Evolutionary conservation across 2,113 vertebrate species (phyloP), one percentile per base, ranked within the genome.

Genomic region (Fulica atra): DNA sequence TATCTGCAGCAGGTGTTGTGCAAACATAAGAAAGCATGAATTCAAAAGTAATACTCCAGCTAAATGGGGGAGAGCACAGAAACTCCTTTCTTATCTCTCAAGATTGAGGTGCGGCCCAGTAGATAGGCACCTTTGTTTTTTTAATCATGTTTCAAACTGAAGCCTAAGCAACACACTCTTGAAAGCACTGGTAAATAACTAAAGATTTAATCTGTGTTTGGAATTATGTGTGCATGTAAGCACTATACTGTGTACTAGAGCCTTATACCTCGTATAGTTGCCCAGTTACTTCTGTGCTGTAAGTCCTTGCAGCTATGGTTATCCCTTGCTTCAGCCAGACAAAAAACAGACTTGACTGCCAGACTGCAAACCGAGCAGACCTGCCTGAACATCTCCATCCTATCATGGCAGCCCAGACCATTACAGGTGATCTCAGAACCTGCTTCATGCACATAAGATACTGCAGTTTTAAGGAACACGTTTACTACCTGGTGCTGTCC

Each of bases 361-460:
- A 36, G 21, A 28, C 10, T 31, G 23, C 5, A 28, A 11, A 11
- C 20, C 24, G 26, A 59, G 29, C 16, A 83, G 51, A 74, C 10
- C 11, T 60, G 13, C 8, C 31, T 70, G 46, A 12, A 16, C 11
- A 40, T 40, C 46, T 66, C 31, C 42, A 89, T 11, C 8, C 9
- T 0, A 2, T 36, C 13, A 6, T 3, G 7, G 19, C 12, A 64
- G 8, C 23, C 21, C 46, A 77, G 35, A 53, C 4, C 10, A 42
- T 53, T 48, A 38, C 10, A 59, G 17, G 7, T 64, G 9, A 21
- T 33, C 16, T 68, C 46, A 57, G 76, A 76, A 56, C 11, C 16
- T 44, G 24, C 26, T 69, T 73, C 8, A 29, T 46, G 6, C 63
- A 28, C 38, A n/a, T 31, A 51, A 25, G 40, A 57, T 57, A 33